These are phyloP conservation scores for Urocynchramus pylzowi DNA, from an alignment of 2,113 vertebrate species.

Conservation along the genomic window DNA sequence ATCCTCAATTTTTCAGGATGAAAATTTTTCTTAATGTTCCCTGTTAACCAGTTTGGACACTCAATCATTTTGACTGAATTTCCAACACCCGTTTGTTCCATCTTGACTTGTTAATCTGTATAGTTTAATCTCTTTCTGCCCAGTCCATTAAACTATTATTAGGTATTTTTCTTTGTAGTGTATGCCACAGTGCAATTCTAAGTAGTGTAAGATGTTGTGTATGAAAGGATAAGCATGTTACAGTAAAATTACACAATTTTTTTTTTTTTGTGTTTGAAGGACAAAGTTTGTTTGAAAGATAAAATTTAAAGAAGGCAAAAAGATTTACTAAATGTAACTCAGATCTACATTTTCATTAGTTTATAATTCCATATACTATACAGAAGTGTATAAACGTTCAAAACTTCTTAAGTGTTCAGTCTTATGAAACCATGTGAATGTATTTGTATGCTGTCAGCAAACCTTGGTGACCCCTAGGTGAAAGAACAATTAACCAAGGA, in stretches of 20 bases:
- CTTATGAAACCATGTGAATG: neutral
- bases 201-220: neutral
- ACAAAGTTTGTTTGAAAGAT: neutral
- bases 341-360: neutral
- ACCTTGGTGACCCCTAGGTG: neutral
- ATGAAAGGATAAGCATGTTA: neutral
- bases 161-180: neutral
- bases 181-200: neutral
- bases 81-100: neutral
- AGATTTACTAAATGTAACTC: neutral
- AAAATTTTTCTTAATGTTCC: neutral
- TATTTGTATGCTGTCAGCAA: neutral
- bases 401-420: neutral
- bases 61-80: neutral
- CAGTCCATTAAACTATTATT: neutral
- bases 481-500: neutral
- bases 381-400: neutral
- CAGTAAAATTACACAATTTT: neutral
- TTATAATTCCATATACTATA: neutral
- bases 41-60: neutral
- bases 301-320: neutral
- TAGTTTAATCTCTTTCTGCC: neutral
- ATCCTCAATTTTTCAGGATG: neutral
- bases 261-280: accelerated
- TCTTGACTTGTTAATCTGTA: neutral